These are phyloP conservation scores for Esox niger DNA, from an alignment of 2,113 vertebrate genomes.

Conservation along the genomic window DNA sequence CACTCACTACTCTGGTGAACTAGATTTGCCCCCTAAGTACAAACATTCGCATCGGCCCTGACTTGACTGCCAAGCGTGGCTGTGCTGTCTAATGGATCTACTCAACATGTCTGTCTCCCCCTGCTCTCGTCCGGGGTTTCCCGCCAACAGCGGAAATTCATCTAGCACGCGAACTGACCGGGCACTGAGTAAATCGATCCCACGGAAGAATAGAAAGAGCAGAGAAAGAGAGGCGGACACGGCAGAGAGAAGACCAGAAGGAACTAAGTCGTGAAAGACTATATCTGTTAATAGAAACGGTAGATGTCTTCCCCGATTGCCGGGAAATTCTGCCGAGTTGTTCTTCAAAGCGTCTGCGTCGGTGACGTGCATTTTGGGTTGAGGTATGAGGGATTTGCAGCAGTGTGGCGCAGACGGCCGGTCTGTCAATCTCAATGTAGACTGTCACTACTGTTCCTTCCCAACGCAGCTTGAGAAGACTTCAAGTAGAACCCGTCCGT, in stretches of 20 bases:
- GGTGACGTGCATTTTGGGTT: neutral
- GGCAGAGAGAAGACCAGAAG: neutral
- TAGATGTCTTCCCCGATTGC: neutral
- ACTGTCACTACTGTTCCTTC: too few relatives aligned
- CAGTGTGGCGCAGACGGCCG: neutral
- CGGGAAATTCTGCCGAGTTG: neutral
- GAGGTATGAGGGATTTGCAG: neutral
- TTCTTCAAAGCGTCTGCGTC: neutral
- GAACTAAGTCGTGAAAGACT: neutral
- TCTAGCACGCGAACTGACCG: neutral
- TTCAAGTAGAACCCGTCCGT: too few relatives aligned
- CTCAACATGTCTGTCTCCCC: neutral
- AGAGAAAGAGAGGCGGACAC: neutral
- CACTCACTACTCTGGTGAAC: neutral
- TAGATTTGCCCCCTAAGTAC: neutral
- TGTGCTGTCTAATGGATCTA: neutral
- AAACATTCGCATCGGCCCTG: neutral
- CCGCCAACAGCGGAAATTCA: too few relatives aligned
- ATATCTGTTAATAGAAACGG: neutral
- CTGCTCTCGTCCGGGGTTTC: neutral
- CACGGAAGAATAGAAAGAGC: neutral
- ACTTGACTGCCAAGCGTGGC: conserved; percentile 11
- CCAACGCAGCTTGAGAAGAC: too few relatives aligned
- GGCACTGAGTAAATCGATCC: neutral
- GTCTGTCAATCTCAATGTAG: too few relatives aligned